Evolutionary conservation across 2,888 invertebrate species (phyloP), one percentile per base, ranked within the genome.

Genomic region (Morpho helenor): DNA sequence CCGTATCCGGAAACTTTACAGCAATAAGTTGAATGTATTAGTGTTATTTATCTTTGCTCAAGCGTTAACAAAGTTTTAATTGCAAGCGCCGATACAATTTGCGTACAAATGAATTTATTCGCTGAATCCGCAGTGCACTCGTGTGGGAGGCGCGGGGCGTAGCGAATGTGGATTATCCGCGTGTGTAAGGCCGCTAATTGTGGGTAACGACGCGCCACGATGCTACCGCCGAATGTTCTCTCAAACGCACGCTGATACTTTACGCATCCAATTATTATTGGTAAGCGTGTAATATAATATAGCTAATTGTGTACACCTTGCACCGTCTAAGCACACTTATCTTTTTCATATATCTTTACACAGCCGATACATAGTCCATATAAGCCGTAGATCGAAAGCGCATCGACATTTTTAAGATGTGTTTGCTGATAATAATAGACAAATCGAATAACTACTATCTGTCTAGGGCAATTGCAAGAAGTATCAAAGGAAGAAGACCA

Each of bases 81-180:
- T 90, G 89, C 89, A 84, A 87, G 86, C 86, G 86, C 89, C 90
- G 86, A 90, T 90, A 90, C 88, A 88, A 89, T 90, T 89, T 88
- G 88, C 87, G 87, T 88, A 87, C 85, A 89, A 90, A 90, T 89
- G 90, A 88, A 90, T 89, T 88, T 89, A 89, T 89, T 88, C 80
- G 85, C 84, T 83, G 87, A 83, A 87, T 87, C 83, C 81, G 84
- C 80, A 82, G 83, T 87, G 87, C 88, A 87, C 77, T 83, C 80
- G 84, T 77, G 78, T 79, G 73, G 66, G 74, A 63, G 57, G 64
- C 61, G 69, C 65, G 71, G 69, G 67, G 68, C 64, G 66, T 69
- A 66, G 73, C 73, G 73, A 68, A 77, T 70, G 80, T 74, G 84
- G 84, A 84, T 87, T 82, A 87, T 82, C 80, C 84, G 82, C 84